phyloP scores from a whole-genome alignment of 2,113 vertebrate genomes.

The Falco punctatus region DNA sequence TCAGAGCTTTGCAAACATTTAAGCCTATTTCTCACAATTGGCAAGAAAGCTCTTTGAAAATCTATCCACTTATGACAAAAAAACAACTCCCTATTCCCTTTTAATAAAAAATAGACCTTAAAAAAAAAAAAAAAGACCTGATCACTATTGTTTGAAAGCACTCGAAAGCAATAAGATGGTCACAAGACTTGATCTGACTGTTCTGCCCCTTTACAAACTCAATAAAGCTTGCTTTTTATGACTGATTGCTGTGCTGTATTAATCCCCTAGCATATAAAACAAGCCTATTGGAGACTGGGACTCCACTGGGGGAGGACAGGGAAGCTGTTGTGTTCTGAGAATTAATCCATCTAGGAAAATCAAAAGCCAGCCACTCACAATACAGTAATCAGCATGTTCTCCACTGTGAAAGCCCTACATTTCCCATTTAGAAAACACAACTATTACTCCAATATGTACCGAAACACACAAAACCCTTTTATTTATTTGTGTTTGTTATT shows the following conservation, averaged over 20 bases:
- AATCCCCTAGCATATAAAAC: constrained; percentile 80
- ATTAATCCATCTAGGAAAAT: constrained; percentile 78
- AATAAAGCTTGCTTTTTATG: constrained; percentile 77
- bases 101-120: constrained; percentile 41
- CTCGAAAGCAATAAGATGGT: constrained; percentile 75
- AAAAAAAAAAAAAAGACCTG: constrained; percentile 20
- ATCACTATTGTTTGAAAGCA: constrained; percentile 73
- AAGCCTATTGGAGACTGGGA: constrained; percentile 78
- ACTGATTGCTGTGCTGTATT: constrained; percentile 81
- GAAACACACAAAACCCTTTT: constrained; percentile 63
- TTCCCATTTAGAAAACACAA: constrained; percentile 82
- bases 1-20: neutral
- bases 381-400: constrained; percentile 88
- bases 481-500: constrained; percentile 78
- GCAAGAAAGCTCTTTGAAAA: neutral
- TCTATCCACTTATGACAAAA: constrained; percentile 22
- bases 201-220: constrained; percentile 74
- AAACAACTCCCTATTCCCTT: constrained; percentile 69
- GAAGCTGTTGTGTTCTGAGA: constrained; percentile 80
- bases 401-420: constrained; percentile 76
- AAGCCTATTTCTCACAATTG: neutral
- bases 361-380: constrained; percentile 89
- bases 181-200: constrained; percentile 79
- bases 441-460: constrained; percentile 70
- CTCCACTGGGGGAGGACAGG: constrained; percentile 77